phyloP scores from a whole-genome alignment of 2,888 invertebrate genomes.

The Labia minor region DNA sequence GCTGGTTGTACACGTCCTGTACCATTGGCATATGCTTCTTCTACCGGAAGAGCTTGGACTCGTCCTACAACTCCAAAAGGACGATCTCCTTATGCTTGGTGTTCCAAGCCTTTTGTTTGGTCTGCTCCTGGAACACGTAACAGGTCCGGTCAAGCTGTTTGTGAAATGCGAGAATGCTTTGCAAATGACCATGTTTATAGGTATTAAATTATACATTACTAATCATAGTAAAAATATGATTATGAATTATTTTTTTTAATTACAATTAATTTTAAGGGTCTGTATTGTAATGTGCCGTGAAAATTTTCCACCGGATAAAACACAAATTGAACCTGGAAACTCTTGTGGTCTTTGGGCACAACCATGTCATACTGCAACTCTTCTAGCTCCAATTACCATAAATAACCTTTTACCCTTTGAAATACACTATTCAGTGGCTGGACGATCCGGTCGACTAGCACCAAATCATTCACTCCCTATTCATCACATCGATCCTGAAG shows the following conservation, averaged over 20 bases:
- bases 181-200: slow-evolving; percentile 18
- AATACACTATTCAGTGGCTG: slow-evolving; percentile 43
- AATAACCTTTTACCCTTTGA: slow-evolving; percentile 83
- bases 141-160: background rate
- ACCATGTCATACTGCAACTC: slow-evolving; percentile 77
- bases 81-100: slow-evolving; percentile 36
- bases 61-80: slow-evolving; percentile 31
- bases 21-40: slow-evolving; percentile 63
- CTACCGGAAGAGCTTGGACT: slow-evolving; percentile 32
- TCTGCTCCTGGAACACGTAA: background rate
- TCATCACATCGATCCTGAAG: background rate
- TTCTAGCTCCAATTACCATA: slow-evolving; percentile 73
- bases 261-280: slow-evolving; percentile 46
- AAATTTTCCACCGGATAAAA: slow-evolving; percentile 59
- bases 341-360: slow-evolving; percentile 37
- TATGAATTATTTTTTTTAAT: background rate
- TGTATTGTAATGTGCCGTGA: slow-evolving; percentile 70
- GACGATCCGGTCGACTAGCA: background rate
- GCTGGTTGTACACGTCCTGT: slow-evolving; percentile 56
- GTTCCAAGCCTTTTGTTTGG: slow-evolving; percentile 51
- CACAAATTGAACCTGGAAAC: slow-evolving; percentile 30
- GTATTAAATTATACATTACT: background rate
- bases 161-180: background rate
- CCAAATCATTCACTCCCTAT: background rate
- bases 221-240: background rate